Conservation (phyloP, 2,797 vertebrate species). For the Rhadinocentrus ornatus region DNA sequence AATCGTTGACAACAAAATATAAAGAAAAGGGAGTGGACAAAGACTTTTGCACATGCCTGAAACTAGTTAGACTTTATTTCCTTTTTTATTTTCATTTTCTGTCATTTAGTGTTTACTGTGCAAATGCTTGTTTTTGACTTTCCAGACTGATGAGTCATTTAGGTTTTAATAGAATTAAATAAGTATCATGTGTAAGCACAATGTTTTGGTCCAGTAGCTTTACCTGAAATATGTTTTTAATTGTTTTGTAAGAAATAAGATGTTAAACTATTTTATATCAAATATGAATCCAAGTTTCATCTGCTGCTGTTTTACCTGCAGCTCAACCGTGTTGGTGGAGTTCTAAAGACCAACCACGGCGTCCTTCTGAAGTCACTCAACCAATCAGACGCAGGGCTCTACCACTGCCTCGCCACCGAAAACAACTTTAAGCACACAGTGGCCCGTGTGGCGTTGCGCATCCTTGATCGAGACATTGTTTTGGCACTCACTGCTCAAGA, state of each 20-base stretch:
- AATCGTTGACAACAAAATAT: no score
- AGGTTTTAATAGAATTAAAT: not conserved
- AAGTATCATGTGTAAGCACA: not conserved
- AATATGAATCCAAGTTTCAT: not conserved
- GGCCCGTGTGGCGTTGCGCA: conserved; percentile 81
- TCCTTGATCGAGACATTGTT: conserved; percentile 85
- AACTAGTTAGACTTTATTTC: not conserved
- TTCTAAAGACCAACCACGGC: conserved; percentile 84
- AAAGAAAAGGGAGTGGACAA: no score
- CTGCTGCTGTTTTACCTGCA: conserved; percentile 37
- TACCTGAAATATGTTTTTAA: no score
- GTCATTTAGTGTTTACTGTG: not conserved
- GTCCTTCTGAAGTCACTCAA: conserved; percentile 84
- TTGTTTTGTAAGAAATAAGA: no score
- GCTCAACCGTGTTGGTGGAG: conserved; percentile 78
- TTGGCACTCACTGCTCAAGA: conserved; percentile 82
- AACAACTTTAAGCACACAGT: conserved; percentile 88
- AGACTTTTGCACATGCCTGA: not conserved
- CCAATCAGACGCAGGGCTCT: conserved; percentile 82
- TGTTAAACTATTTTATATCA: not conserved
- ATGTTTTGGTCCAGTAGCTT: not conserved
- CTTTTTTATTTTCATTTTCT: not conserved
- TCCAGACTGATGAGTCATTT: not conserved
- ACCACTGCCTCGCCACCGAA: conserved; percentile 87
- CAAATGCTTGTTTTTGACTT: not conserved